A percentile compares a stretch with the other conserved stretches of the same genome.
phyloP scores from a whole-genome alignment of 1,140 invertebrate genomes.

The Gryllus bimaculatus region DNA sequence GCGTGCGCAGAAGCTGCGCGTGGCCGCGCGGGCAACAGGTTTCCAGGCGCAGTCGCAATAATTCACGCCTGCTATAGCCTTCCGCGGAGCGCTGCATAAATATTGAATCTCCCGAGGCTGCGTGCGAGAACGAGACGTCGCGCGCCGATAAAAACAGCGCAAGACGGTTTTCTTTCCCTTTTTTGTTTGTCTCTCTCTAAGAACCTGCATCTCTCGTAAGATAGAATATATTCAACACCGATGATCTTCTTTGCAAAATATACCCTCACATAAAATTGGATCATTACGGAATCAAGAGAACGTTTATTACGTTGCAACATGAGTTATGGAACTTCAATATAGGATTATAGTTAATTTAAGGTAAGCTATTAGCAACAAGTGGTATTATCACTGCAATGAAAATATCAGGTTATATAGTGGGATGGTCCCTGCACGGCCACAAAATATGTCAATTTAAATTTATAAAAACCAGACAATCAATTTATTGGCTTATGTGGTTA shows the following conservation, averaged over 20 bases:
- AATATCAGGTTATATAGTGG: background rate
- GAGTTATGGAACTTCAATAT: background rate
- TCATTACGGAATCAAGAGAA: background rate
- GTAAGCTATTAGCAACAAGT: background rate
- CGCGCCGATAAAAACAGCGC: background rate
- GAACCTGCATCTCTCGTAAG: background rate
- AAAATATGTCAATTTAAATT: no score
- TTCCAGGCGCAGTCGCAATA: background rate
- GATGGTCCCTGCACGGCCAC: no score
- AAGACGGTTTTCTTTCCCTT: background rate
- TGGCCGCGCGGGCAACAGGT: background rate
- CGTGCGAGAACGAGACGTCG: background rate
- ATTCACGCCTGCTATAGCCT: background rate
- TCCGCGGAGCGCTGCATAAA: background rate
- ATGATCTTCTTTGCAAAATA: background rate
- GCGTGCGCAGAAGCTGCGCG: no score
- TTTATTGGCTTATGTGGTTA: no score
- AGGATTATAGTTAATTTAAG: background rate
- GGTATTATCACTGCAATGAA: background rate
- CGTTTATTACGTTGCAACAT: background rate
- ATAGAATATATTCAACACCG: background rate
- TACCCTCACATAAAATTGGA: background rate
- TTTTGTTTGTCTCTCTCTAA: background rate
- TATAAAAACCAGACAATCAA: no score
- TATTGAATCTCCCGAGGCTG: background rate